Evolutionary conservation across 2,888 invertebrate species (phyloP), one percentile per base, ranked within the genome.

Genomic region (Trichogramma dendrolimi): DNA sequence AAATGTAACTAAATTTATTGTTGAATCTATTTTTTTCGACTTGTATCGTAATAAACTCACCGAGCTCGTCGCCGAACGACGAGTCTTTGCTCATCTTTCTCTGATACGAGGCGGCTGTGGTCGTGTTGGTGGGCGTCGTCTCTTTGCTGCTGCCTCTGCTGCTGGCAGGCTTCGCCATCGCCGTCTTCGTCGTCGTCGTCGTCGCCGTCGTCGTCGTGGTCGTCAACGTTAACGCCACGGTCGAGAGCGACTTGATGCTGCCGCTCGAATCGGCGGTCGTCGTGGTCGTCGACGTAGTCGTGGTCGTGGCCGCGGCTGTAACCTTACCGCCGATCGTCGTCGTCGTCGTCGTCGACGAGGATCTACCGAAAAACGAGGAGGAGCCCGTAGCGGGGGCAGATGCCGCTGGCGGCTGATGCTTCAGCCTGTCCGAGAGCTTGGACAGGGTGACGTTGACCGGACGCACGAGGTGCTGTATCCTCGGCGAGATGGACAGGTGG

Each of bases 391-490:
- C 47, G 10, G 10, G 1, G 5, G 7, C 40, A 27, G 8, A 42
- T 14, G 1, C 44, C 47, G 6, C 58, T 55, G 3, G 56, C 44
- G 1, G 44, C 11, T 8, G 63, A 57, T n/a, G 53, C 43, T 66
- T 66, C 48, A 66, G n/a, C 6, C 66, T 14, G 10, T 66, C 66
- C 8, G 66, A 63, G 4, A 75, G 63, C 67, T 79, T 79, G 0
- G 78, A 74, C 47, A 79, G 68, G 4, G 78, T 76, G 1, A 79
- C 78, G 44, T 79, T 79, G 1, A 79, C 79, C 1, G 79, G 79
- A 39, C 79, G 69, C 4, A 79, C 79, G 10, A 79, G 67, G 52
- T 79, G 79, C 40, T 79, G 79, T 47, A 79, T 79, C 62, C 76
- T 78, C 4, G 75, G 74, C 3, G 79, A 75, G 53, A 79, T 79